phyloP scores from a whole-genome alignment of 2,113 vertebrate genomes.

The Agapornis roseicollis region DNA sequence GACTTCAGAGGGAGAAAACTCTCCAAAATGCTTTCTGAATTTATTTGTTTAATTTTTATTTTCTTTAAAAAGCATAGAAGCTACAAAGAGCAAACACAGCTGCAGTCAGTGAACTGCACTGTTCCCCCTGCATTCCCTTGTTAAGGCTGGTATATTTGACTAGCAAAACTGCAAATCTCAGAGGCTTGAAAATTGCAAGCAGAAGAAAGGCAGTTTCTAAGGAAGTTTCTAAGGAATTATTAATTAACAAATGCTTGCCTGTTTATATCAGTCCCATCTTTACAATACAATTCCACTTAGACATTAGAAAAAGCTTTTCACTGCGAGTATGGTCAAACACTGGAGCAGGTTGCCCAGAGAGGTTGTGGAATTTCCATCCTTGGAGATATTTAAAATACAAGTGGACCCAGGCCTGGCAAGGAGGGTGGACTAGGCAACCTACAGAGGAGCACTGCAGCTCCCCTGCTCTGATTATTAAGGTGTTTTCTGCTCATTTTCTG shows the following conservation, averaged over 20 bases:
- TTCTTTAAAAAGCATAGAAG: background rate
- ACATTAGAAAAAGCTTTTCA: background rate
- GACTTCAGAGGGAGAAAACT: background rate
- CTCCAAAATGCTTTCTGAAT: background rate
- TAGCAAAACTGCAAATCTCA: background rate
- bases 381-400: background rate
- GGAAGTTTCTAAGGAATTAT: background rate
- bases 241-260: background rate
- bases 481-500: background rate
- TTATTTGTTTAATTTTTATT: background rate
- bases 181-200: background rate
- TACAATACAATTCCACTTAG: background rate
- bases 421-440: background rate
- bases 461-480: background rate
- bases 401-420: background rate
- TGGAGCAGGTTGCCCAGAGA: background rate
- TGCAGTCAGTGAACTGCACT: background rate
- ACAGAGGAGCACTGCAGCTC: background rate
- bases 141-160: background rate
- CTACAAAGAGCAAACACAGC: background rate
- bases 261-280: background rate
- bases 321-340: background rate
- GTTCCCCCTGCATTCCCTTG: rapidly evolving
- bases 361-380: background rate
- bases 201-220: background rate